Base-by-base conservation (phyloP, 2,888 invertebrate genomes). In the Acrobasis repandana region DNA sequence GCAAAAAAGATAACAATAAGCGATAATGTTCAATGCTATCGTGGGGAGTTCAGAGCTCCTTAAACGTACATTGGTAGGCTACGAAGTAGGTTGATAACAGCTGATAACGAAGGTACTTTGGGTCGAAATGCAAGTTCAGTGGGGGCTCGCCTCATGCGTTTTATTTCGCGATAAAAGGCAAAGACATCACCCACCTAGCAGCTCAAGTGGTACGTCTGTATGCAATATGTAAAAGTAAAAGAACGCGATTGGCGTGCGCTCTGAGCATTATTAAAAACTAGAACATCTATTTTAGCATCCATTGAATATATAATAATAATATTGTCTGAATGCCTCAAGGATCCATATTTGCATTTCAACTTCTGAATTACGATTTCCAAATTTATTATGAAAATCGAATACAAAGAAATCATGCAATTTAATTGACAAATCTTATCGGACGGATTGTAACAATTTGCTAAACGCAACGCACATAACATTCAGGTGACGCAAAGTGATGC, bases 101-200 rank as follows among this genome's bases (percentile, higher is more conserved):
- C 77, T 81, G 86, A 86, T 86, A 85, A 79, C 67, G 67, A 71
- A 68, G 69, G 70, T 73, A 67, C 71, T 74, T 71, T 71, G 72
- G 74, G 76, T 80, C 77, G 77, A 71, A 70, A 70, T 70, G 73
- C 76, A 82, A 83, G 83, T 85, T 83, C 82, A 80, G 58, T 72
- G 86, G 87, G 83, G 88, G 86, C 88, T 88, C 79, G 88, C 60
- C 83, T 67, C 71, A 62, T 71, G 75, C 77, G 65, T 65, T 63
- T 74, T 72, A 69, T 69, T 63, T 68, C 60, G 65, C 65, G 73
- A 77, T 74, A 75, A 62, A 65, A 56, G 38, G 18, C 58, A 20
- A 58, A 48, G 58, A 33, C 49, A 50, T 34, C 58, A 9, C 28
- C 47, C 15, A 63, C 69, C 64, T 75, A 71, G 72, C 69, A 78